A percentile compares a stretch with the other conserved stretches of the same genome.
Conservation (phyloP, 2,888 invertebrate genomes). For the Mystacides longicornis region DNA sequence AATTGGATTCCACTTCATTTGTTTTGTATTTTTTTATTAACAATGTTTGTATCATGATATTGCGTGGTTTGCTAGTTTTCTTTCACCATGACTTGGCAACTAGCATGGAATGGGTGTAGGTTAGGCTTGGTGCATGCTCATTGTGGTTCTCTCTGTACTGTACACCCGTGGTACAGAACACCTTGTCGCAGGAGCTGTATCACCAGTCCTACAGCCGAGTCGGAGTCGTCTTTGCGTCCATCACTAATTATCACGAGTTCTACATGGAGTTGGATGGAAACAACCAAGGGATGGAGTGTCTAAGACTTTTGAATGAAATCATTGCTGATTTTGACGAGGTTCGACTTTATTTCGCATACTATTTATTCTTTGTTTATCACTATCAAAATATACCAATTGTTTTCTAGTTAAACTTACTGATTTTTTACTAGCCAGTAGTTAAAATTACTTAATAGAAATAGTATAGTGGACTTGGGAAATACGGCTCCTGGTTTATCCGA, state of each 20-base stretch:
- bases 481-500: no score
- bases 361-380: no score
- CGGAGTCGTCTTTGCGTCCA: slow-evolving; percentile 86
- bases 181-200: slow-evolving; percentile 74
- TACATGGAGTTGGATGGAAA: slow-evolving; percentile 89
- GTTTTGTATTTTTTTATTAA: no score
- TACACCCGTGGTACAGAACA: slow-evolving; percentile 41
- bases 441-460: no score
- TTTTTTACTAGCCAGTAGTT: no score
- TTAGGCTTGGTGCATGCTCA: slow-evolving; percentile 27
- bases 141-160: slow-evolving; percentile 31
- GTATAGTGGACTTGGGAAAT: no score
- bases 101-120: slow-evolving; percentile 24
- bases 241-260: slow-evolving; percentile 92
- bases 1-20: no score
- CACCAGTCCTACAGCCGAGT: slow-evolving; percentile 88
- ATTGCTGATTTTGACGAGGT: slow-evolving; percentile 93
- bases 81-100: slow-evolving; percentile 23
- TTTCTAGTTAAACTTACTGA: no score
- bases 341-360: no score
- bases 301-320: slow-evolving; percentile 82
- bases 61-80: slow-evolving; percentile 17
- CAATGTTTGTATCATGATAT: no score
- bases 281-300: slow-evolving; percentile 85
- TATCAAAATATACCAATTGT: no score